phyloP scores from a whole-genome alignment of 2,888 invertebrate species.

The Sisyra terminalis region DNA sequence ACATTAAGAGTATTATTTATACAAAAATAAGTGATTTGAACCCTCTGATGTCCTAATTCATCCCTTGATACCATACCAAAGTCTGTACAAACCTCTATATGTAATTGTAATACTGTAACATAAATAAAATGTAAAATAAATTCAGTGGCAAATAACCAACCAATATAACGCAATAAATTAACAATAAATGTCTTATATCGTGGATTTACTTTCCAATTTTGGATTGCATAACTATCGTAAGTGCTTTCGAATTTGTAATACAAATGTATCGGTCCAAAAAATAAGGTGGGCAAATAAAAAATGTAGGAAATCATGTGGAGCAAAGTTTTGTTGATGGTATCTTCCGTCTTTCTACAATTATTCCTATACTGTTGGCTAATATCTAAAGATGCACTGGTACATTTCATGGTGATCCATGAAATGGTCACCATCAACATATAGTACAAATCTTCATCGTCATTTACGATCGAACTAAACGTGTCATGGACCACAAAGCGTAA shows the following conservation, averaged over 20 bases:
- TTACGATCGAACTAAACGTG: slow-evolving; percentile 9
- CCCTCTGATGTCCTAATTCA: no score
- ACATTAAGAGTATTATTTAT: slow-evolving; percentile 7
- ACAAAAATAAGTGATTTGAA: no score
- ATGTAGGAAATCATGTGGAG: slow-evolving; percentile 51
- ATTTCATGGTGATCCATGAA: slow-evolving; percentile 59
- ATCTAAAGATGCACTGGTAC: slow-evolving; percentile 59
- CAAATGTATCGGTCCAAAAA: slow-evolving; percentile 69
- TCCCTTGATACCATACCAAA: no score
- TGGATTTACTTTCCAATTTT: slow-evolving; percentile 15
- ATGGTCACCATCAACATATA: slow-evolving; percentile 36
- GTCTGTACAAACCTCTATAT: slow-evolving; percentile 37
- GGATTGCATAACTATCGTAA: slow-evolving; percentile 20
- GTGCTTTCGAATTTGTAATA: slow-evolving; percentile 49
- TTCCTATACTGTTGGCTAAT: slow-evolving; percentile 17
- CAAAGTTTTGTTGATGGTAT: slow-evolving; percentile 13
- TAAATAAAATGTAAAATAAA: slow-evolving; percentile 65
- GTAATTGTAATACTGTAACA: slow-evolving; percentile 55
- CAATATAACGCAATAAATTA: slow-evolving; percentile 36
- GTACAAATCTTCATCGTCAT: slow-evolving; percentile 25
- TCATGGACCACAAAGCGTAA: slow-evolving; percentile 19
- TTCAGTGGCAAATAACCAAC: slow-evolving; percentile 57
- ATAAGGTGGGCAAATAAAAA: slow-evolving; percentile 69
- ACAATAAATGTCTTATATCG: slow-evolving; percentile 28
- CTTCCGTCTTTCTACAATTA: slow-evolving; percentile 14